Evolutionary conservation across 2,797 vertebrate species (phyloP), one percentile per base, ranked within the genome.

Genomic region (Trichosurus vulpecula): DNA sequence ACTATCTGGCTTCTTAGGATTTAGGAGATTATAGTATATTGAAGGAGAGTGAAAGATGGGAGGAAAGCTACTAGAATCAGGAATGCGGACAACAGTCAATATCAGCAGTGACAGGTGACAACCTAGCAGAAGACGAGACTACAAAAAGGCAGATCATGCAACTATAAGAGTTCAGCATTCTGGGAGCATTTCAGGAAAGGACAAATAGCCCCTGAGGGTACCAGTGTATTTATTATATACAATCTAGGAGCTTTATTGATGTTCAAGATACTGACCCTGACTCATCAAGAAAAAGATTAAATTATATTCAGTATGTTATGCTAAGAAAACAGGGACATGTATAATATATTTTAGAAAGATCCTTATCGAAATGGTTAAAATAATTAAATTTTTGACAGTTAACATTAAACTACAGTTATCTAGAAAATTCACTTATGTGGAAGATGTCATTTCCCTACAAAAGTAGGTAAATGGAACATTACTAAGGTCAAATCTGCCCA

Each of bases 381-480:
- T 74, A 74, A 74, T 41, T 74, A 47, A 81, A 47, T 81, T 81
- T 81, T 81, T 81, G 41, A 25, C 74, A 81, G 8, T 25, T 81
- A 47, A 81, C 8, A 47, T 81, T 81, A 81, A 81, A 41, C 74
- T 94, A 66, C 4, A 51, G 52, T 52, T 22, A 93, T 53, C 81
- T 91, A 61, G 87, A 94, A 92, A 89, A 61, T 66, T 29, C 25
- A n/a, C 10, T 1, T 56, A 91, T 56, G 61, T 94, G 12, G 10
- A 92, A 81, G 90, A 90, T 53, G 53, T 95, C 53, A 93, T 95
- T 93, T 31, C 19, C 93, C 52, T 94, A 91, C 30, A 74, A 92
- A 87, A 54, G 19, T 41, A 90, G 41, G 47, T 93, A 92, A 91
- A 52, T 30, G 52, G 90, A 74, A 41, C 8, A 41, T 74, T 22